phyloP scores from a whole-genome alignment of 2,888 invertebrate genomes.

The Monochamus alternatus region DNA sequence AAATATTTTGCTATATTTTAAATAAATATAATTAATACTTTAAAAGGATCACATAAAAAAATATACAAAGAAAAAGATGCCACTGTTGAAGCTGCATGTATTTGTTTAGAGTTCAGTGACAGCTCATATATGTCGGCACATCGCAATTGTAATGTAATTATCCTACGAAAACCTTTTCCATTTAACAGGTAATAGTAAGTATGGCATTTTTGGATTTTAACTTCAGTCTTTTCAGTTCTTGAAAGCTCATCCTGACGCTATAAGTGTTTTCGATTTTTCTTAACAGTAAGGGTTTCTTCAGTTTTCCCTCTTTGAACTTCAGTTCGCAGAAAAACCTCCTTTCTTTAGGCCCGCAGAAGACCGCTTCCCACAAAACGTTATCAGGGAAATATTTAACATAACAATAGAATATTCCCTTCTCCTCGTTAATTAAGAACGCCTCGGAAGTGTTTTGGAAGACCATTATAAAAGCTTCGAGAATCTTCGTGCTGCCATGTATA shows the following conservation, averaged over 20 bases:
- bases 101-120: too few species aligned
- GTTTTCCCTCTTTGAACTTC: constrained; percentile 57
- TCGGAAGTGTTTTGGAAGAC: constrained; percentile 60
- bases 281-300: constrained; percentile 54
- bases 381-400: constrained; percentile 46
- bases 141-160: too few species aligned
- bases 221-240: constrained; percentile 60
- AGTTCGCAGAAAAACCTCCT: constrained; percentile 60
- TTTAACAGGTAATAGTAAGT: constrained; percentile 56
- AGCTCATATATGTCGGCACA: too few species aligned
- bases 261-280: constrained; percentile 53
- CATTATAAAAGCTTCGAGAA: constrained; percentile 54
- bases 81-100: too few species aligned
- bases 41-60: too few species aligned
- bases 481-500: constrained; percentile 60
- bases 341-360: constrained; percentile 59
- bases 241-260: constrained; percentile 50
- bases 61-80: too few species aligned
- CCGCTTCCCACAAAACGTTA: constrained; percentile 56
- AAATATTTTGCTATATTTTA: too few species aligned
- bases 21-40: too few species aligned
- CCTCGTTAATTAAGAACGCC: constrained; percentile 56
- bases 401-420: constrained; percentile 59
- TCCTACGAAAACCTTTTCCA: background rate
- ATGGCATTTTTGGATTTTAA: constrained; percentile 62